These are phyloP conservation scores for Lycaon pictus DNA, from an alignment of 2,113 vertebrate species.

Conservation along the genomic window DNA sequence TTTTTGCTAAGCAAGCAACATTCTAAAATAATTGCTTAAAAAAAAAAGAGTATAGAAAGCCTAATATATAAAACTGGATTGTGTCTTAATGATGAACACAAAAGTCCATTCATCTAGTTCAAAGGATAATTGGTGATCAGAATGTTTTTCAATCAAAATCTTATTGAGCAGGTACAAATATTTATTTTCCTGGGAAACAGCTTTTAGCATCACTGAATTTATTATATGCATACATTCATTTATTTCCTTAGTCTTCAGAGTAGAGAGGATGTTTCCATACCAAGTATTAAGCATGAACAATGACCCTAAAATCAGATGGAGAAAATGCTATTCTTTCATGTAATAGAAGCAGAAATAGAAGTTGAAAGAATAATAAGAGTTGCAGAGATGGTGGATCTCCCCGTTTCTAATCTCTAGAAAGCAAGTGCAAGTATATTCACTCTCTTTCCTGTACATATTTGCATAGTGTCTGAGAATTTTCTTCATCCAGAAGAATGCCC, in stretches of 20 bases:
- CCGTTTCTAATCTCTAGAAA: not conserved
- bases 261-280: not conserved
- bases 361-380: not conserved
- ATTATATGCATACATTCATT: not conserved
- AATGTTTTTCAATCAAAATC: conserved; percentile 39
- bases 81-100: not conserved
- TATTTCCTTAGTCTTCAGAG: not conserved
- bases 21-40: not conserved
- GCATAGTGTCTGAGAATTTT: not conserved
- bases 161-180: not conserved
- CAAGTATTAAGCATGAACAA: not conserved
- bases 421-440: not conserved
- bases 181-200: not conserved
- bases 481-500: not conserved
- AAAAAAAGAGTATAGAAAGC: not conserved
- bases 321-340: not conserved
- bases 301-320: not conserved
- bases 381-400: not conserved
- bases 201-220: not conserved
- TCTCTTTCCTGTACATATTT: not conserved
- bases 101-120: not conserved
- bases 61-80: not conserved
- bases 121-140: not conserved
- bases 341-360: not conserved
- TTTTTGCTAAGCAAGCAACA: not conserved